Percentiles rank a stretch among this genome's conserved stretches.
Conservation (phyloP, 2,113 vertebrate species). For the Salvator merianae region DNA sequence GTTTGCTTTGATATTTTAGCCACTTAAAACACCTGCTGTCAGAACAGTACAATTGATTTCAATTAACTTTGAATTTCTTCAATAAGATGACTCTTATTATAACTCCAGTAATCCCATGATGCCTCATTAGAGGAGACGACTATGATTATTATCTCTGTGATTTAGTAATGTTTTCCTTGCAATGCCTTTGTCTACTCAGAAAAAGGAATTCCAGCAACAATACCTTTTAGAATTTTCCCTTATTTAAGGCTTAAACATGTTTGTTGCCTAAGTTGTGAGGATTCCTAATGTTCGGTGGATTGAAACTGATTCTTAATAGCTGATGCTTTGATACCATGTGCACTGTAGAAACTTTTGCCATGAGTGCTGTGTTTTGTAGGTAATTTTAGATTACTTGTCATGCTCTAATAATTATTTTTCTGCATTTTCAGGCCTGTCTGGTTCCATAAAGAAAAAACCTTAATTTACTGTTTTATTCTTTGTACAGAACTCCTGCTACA, state of each 20-base stretch:
- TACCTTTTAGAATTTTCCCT: slow-evolving; percentile 31
- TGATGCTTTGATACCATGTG: neutral
- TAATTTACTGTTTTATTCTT: neutral
- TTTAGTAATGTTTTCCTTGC: slow-evolving; percentile 67
- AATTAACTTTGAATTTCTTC: slow-evolving; percentile 70
- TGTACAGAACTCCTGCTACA: slow-evolving; percentile 21
- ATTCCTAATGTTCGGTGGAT: neutral
- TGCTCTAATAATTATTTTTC: neutral
- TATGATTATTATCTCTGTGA: slow-evolving; percentile 64
- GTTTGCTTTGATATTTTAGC: slow-evolving; percentile 61
- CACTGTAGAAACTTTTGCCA: slow-evolving; percentile 17
- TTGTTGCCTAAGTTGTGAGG: slow-evolving; percentile 44
- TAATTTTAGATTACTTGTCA: neutral
- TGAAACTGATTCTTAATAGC: neutral
- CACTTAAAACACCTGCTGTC: slow-evolving; percentile 70
- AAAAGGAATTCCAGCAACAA: slow-evolving; percentile 36
- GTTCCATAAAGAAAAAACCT: slow-evolving; percentile 6
- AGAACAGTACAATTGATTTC: slow-evolving; percentile 68
- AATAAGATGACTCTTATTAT: slow-evolving; percentile 62
- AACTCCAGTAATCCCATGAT: slow-evolving; percentile 73
- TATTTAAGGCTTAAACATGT: neutral
- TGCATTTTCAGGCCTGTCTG: neutral
- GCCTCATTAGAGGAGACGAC: slow-evolving; percentile 74
- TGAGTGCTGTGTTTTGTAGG: neutral
- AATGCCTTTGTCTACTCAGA: slow-evolving; percentile 59